Evolutionary conservation across 2,113 vertebrate species (phyloP).

Genomic region (Dromiciops gliroides): DNA sequence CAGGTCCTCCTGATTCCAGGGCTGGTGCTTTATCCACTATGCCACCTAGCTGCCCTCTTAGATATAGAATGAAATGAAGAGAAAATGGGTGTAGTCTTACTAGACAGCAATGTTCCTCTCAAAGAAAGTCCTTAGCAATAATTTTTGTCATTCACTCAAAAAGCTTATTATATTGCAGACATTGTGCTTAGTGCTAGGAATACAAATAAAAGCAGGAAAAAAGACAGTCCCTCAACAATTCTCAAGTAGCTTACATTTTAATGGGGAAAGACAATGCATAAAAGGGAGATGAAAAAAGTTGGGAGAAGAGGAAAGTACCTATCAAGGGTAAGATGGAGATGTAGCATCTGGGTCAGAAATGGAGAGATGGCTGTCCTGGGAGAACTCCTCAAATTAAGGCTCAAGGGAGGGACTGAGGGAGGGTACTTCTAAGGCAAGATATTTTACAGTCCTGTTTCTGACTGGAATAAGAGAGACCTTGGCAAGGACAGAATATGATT

Average conservation of each 20-base stretch:
- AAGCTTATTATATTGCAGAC: too few relatives aligned
- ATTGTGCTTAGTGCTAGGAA: too few relatives aligned
- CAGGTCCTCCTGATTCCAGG: too few relatives aligned
- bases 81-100: too few relatives aligned
- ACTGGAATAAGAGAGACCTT: background rate
- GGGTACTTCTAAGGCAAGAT: background rate
- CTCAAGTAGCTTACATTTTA: background rate
- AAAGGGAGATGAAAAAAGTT: background rate
- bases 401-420: background rate
- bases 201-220: too few relatives aligned
- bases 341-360: background rate
- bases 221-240: too few relatives aligned
- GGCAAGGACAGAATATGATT: background rate
- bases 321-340: background rate
- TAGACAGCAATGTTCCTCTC: too few relatives aligned
- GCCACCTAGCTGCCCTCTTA: too few relatives aligned
- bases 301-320: background rate
- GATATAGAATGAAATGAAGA: too few relatives aligned
- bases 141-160: too few relatives aligned
- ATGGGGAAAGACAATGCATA: background rate
- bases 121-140: too few relatives aligned
- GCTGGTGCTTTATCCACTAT: too few relatives aligned
- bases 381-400: background rate
- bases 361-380: background rate
- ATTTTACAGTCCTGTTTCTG: background rate